Base-by-base conservation (phyloP, 2,888 invertebrate species). In the Drosophila gaucha region DNA sequence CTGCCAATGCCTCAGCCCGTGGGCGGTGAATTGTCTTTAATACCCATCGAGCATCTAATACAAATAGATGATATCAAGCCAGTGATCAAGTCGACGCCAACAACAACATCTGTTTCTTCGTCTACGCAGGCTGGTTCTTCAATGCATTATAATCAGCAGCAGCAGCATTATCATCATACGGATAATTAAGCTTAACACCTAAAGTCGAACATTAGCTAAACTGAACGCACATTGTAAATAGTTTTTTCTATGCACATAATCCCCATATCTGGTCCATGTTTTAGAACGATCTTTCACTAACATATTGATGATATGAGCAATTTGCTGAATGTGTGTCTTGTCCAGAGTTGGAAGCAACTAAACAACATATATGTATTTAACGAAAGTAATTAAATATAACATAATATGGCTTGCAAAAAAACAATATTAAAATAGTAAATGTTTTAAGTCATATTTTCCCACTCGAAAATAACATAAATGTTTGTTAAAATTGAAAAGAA, bases 31-130 rank as follows among this genome's bases (percentile, higher is more conserved):
- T 92, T 97, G 38, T 96, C 96, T 2, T 94, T 96, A 56, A 96
- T 97, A 86, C 97, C 97, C 30, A 96, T 97, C 86, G 97, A 97
- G 90, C 96, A 95, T 90, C 92, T 95, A 52, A 95, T 95, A 76
- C 95, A 95, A 93, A 93, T 95, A 41, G 95, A 95, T 16, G 95
- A 95, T 90, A 90, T 92, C 18, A 88, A 87, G 75, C 90, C 91
- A 20, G 56, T 79, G 58, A 60, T 87, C 18, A 90, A 89, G 69
- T 74, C 90, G 8, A 54, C 71, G 51, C 44, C 74, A 46, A 41
- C 73, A 20, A 62, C 68, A 41, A 46, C 74, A 44, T 52, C 71
- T 6, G 47, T 63, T 12, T 67, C 78, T 54, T 68, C 75, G 35
- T 54, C 63, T 9, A 56, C 52, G n/a, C 86, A 82, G 28, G 67